Evolutionary conservation across 2,888 invertebrate genomes (phyloP).

Genomic region (Plebejus melissa): DNA sequence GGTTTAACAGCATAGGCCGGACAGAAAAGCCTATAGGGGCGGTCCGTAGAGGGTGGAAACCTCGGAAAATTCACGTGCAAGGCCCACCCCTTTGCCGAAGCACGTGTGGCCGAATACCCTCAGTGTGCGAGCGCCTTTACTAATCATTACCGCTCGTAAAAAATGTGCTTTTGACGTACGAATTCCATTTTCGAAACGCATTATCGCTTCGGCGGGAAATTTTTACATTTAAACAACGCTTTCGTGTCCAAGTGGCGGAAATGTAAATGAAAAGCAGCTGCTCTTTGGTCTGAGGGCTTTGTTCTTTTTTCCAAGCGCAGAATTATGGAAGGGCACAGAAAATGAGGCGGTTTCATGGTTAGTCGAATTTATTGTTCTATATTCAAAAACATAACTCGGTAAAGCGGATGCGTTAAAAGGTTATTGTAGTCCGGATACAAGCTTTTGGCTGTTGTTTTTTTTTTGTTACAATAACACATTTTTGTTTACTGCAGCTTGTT

Average conservation of each 20-base stretch:
- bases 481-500: background rate
- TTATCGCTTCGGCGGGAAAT: conserved; percentile 38
- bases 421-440: conserved; percentile 7
- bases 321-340: conserved; percentile 61
- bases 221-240: conserved; percentile 37
- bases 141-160: conserved; percentile 70
- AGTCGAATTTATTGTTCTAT: conserved; percentile 50
- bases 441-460: conserved; percentile 11
- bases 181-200: conserved; percentile 50
- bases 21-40: conserved; percentile 80
- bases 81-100: conserved; percentile 64
- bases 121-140: conserved; percentile 69
- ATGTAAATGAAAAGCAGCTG: conserved; percentile 56
- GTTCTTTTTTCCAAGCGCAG: conserved; percentile 56
- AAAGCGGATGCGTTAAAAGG: conserved; percentile 10
- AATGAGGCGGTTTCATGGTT: conserved; percentile 75
- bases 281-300: conserved; percentile 56
- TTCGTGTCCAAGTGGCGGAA: conserved; percentile 56
- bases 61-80: conserved; percentile 77
- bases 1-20: conserved; percentile 78
- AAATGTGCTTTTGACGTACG: conserved; percentile 59
- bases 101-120: conserved; percentile 76
- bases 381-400: conserved; percentile 15
- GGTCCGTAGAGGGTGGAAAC: conserved; percentile 78
- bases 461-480: background rate